These are phyloP conservation scores for Lanistes nyassanus DNA, from an alignment of 1,140 invertebrate species.

Conservation along the genomic window DNA sequence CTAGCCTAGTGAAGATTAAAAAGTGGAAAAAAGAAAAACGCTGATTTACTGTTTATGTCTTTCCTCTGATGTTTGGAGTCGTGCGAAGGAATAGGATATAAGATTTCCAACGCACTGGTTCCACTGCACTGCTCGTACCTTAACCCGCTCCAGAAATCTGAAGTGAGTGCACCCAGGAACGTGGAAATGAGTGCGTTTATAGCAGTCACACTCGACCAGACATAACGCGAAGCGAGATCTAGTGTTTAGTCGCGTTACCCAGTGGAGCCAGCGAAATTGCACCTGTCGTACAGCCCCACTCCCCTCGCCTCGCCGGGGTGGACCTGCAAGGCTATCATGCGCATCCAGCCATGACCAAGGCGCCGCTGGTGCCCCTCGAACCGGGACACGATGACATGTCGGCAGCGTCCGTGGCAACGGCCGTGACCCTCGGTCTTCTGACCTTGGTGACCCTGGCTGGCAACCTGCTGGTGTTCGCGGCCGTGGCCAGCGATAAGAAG, in stretches of 20 bases:
- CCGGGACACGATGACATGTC: not conserved
- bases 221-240: too few relatives aligned
- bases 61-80: too few relatives aligned
- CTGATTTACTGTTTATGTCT: too few relatives aligned
- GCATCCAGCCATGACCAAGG: slow-evolving; percentile 15
- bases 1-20: too few relatives aligned
- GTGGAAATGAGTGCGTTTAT: too few relatives aligned
- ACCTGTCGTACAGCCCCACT: not conserved
- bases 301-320: not conserved
- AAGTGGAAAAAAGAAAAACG: too few relatives aligned
- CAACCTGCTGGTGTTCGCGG: slow-evolving; percentile 86
- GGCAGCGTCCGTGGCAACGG: slow-evolving; percentile 14
- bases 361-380: slow-evolving; percentile 11
- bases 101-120: too few relatives aligned
- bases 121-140: too few relatives aligned
- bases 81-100: too few relatives aligned
- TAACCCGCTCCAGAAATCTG: too few relatives aligned
- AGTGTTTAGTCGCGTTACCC: too few relatives aligned
- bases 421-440: slow-evolving; percentile 39
- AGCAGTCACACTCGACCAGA: not conserved
- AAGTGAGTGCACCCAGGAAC: too few relatives aligned
- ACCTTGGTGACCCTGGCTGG: slow-evolving; percentile 68
- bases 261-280: not conserved
- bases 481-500: slow-evolving; percentile 87
- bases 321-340: not conserved